Evolutionary conservation across 2,797 vertebrate genomes (phyloP).

Genomic region (Emys orbicularis): DNA sequence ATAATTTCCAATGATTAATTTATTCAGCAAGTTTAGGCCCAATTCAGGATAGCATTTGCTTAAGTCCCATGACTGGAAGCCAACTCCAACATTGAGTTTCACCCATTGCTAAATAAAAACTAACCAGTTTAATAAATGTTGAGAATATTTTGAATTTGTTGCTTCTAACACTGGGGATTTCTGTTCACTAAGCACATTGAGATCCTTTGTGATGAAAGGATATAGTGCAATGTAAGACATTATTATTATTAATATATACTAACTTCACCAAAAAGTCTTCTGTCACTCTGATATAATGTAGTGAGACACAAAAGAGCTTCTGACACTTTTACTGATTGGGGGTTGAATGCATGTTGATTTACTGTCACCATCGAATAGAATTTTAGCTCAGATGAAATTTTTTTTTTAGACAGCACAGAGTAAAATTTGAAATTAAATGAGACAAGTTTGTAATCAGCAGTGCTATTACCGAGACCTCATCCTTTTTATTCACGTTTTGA

Average conservation of each 20-base stretch:
- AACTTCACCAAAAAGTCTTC: neutral
- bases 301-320: neutral
- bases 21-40: neutral
- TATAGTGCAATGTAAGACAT: neutral
- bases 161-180: neutral
- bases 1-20: neutral
- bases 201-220: neutral
- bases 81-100: neutral
- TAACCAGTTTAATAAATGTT: neutral
- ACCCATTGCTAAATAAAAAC: neutral
- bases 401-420: neutral
- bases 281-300: neutral
- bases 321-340: neutral
- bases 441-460: neutral
- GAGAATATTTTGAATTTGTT: neutral
- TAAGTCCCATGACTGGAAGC: neutral
- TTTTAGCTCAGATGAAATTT: neutral
- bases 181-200: neutral
- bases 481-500: neutral
- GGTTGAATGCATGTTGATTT: neutral
- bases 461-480: neutral
- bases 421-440: neutral
- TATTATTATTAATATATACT: neutral
- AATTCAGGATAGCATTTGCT: neutral
- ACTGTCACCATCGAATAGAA: neutral